Conservation (phyloP, 2,888 invertebrate species). For the Noctua pronuba region DNA sequence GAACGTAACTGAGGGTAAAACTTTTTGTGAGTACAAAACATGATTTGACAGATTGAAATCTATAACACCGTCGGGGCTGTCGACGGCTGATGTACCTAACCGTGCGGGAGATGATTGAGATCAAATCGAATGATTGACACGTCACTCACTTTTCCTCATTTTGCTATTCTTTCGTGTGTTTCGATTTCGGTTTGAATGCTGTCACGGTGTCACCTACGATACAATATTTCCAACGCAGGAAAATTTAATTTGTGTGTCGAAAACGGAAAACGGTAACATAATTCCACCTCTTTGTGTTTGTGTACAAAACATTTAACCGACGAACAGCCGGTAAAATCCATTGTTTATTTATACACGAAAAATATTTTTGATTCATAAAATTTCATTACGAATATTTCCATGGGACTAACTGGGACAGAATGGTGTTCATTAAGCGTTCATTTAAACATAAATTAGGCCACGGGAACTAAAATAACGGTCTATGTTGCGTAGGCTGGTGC, state of each 20-base stretch:
- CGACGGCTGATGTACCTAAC: slow-evolving; percentile 49
- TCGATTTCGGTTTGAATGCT: slow-evolving; percentile 54
- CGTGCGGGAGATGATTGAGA: slow-evolving; percentile 61
- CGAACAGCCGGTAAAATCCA: slow-evolving; percentile 26
- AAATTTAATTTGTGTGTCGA: slow-evolving; percentile 46
- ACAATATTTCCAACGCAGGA: slow-evolving; percentile 49
- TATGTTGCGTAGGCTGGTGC: slow-evolving; percentile 76
- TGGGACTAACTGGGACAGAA: slow-evolving; percentile 68
- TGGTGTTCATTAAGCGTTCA: slow-evolving; percentile 71
- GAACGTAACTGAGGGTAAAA: slow-evolving; percentile 58
- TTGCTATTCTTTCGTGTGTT: slow-evolving; percentile 57
- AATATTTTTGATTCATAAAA: slow-evolving; percentile 61
- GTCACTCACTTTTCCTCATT: slow-evolving; percentile 55
- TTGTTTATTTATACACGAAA: slow-evolving; percentile 50
- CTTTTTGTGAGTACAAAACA: slow-evolving; percentile 64
- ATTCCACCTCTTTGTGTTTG: slow-evolving; percentile 51
- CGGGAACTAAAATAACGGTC: slow-evolving; percentile 79
- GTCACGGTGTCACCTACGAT: slow-evolving; percentile 43
- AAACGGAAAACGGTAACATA: slow-evolving; percentile 47
- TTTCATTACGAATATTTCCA: slow-evolving; percentile 65
- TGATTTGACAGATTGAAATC: slow-evolving; percentile 73
- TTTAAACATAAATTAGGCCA: slow-evolving; percentile 84
- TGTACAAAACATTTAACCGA: slow-evolving; percentile 48
- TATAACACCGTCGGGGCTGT: slow-evolving; percentile 64
- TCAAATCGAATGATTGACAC: slow-evolving; percentile 64